Base-by-base conservation (phyloP, 92 coral and sea anemone genomes). In the Zoanthus gigantus region DNA sequence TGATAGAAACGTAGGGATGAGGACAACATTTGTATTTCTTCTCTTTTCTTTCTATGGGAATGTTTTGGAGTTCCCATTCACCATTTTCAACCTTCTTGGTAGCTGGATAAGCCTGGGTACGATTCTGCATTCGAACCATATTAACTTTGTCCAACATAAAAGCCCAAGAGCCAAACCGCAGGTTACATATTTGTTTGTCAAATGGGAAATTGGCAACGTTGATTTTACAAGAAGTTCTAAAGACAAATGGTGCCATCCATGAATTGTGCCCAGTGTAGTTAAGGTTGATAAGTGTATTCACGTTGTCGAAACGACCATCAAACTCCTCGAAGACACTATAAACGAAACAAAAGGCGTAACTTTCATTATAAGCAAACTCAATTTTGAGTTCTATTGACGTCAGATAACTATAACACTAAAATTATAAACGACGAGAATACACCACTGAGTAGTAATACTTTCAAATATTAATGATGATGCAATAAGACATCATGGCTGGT, bases 171-270 rank as follows among this genome's bases (percentile, higher is more conserved):
- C 98, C 98, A 84, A 95, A 93, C 90, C 90, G 92, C 37, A 95
- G 94, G 47, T 72, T 69, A 50, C 98, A 95, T 8, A 45, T 44
- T 66, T 95, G 98, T 5, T 45, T 74, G 60, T 95, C 98, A 72
- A 93, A 95, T 0, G 98, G 98, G 63, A 95, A 95, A 76, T 95
- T 89, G 5, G 86, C 75, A 29, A 95, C 96, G 66, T 93, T 77
- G 77, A 95, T 93, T 44, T 82, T 94, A 50, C 98, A 95, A 12
- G 93, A 87, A 12, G 96, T 87, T 83, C 90, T 91, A 87, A 95
- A 95, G 86, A 95, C 91, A 60, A 95, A 93, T 32, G 98, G 98
- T 4, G 98, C 98, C 28, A 83, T 89, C 98, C 98, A 95, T 46
- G n/a, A 74, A 60, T 89, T 90, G 29, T 85, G 31, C 8, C 98